Evolutionary conservation across 1,140 invertebrate genomes (phyloP), one percentile per base, ranked within the genome.

Genomic region (Zophobas atratus): DNA sequence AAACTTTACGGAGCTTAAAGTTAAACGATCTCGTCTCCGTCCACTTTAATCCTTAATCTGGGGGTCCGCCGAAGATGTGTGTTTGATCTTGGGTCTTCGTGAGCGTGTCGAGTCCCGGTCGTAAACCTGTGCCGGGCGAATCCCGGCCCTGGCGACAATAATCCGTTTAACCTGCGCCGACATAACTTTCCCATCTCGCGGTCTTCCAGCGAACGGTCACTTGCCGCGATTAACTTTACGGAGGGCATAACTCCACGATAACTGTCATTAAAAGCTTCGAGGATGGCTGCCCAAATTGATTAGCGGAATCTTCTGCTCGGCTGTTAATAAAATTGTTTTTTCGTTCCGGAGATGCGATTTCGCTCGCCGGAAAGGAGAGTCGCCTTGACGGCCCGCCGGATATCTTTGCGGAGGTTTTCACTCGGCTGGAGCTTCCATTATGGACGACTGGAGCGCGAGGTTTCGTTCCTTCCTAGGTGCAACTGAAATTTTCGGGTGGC

Each of bases 161-260:
- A 82, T 81, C 82, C 81, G 79, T 81, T 82, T 79, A 82, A 82
- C 82, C 82, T 82, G 81, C 74, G 76, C 77, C 80, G 72, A 82
- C 81, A 82, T 78, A 82, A 81, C 81, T 83, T 82, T 82, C 78
- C 81, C 80, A 82, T 82, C 79, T 82, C 80, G 79, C 70, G 70
- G 71, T 75, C 70, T 43, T 20, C 49, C 53, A 46, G 57, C 63
- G 3, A 35, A 41, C 38, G 57, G 57, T 63, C 43, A 67, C 35
- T 63, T 43, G 63, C 36, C 57, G 39, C 74, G 82, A 83, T 81
- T 81, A 81, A 81, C 80, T 80, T 83, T 79, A 81, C 80, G 75
- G 79, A 20, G 75, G 56, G 71, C 70, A 81, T 80, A 83, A 80
- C 80, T 78, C 56, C 70, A 81, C 80, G 82, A 83, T 83, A 82